Evolutionary conservation across 2,888 invertebrate species (phyloP), one percentile per base, ranked within the genome.

Genomic region (Eristalis arbustorum): DNA sequence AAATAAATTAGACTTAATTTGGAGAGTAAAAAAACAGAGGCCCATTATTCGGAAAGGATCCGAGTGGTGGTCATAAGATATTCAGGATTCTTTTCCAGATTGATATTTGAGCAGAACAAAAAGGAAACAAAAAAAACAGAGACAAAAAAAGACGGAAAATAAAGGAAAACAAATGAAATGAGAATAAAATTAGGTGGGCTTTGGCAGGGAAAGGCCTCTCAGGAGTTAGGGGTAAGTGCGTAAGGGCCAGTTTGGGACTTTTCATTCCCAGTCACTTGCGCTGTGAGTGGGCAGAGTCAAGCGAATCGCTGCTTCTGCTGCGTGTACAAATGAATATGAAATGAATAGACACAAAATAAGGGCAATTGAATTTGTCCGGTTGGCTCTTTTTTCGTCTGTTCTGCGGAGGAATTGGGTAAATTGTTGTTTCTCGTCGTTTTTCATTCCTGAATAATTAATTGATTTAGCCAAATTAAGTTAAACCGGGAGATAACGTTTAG

Each of bases 1-100:
- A 87, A 87, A 87, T 87, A 87, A 87, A 87, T 87, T 87, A 87
- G 83, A 87, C 87, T 87, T 87, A 87, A 87, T 87, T 87, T 87
- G 72, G 57, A 83, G 64, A 83, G 72, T 75, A 78, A 83, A 79
- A 79, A 78, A 18, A 49, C 49, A 40, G 66, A n/a, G 77, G 74
- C 31, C 87, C 67, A 79, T 87, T 83, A 82, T 87, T 66, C 37
- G 78, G 67, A 83, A 83, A 83, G 78, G 64, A 75, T 69, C 80
- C 59, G 42, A 69, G 75, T 64, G 81, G 57, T 77, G 66, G 67
- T 87, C 79, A 87, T 87, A 79, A 82, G 78, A 87, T 79, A 87
- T 87, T 87, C 83, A 87, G 67, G 87, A 87, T 69, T 68, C 64
- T 72, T n/a, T n/a, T 49, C 79, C 87, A 87, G 87, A 87, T 87